Conservation (phyloP, 2,113 vertebrate species). For the Catharus minimus region DNA sequence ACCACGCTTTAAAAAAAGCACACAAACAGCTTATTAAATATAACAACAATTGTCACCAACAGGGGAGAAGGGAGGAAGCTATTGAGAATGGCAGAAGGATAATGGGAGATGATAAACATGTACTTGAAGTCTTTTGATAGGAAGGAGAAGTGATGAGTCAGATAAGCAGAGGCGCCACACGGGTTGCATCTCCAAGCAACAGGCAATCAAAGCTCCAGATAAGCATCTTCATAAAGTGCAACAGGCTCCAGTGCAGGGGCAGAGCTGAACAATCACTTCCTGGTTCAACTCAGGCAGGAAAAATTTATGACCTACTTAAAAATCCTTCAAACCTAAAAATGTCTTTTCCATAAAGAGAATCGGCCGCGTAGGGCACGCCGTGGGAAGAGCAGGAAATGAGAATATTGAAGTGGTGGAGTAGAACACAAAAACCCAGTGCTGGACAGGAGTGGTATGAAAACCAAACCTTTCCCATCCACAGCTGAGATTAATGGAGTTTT, state of each 20-base stretch:
- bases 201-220: constrained; percentile 78
- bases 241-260: constrained; percentile 59
- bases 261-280: constrained; percentile 67
- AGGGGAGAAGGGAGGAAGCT: neutral
- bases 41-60: neutral
- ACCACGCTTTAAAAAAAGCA: neutral
- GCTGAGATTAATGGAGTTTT: neutral
- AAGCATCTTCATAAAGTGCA: constrained; percentile 80
- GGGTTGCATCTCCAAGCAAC: constrained; percentile 76
- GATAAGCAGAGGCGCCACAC: constrained; percentile 83
- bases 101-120: constrained; percentile 58
- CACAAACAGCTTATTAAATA: neutral
- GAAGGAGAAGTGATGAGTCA: constrained; percentile 80
- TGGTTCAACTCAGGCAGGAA: constrained; percentile 68
- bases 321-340: constrained; percentile 32
- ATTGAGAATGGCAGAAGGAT: neutral
- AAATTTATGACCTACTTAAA: constrained; percentile 72
- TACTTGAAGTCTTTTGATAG: constrained; percentile 67
- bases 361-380: neutral
- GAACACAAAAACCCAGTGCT: neutral
- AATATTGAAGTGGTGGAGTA: neutral
- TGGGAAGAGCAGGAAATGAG: constrained; percentile 38
- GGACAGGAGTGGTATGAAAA: neutral
- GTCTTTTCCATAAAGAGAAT: constrained; percentile 21
- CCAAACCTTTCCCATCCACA: neutral